phyloP scores from a whole-genome alignment of 2,797 vertebrate species.

The Mus caroli region DNA sequence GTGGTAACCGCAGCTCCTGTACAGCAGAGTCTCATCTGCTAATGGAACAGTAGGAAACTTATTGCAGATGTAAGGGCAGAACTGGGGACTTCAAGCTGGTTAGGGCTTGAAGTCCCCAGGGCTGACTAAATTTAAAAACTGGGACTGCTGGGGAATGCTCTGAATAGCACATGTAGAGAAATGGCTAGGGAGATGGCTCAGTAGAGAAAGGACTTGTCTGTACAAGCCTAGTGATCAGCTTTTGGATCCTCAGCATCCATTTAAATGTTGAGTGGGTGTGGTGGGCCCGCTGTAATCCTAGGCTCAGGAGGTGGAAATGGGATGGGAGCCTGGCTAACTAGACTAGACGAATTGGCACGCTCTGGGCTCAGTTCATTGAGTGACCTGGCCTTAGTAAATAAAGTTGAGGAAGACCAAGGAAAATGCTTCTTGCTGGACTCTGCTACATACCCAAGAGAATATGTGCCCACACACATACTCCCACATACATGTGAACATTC shows the following conservation, averaged over 20 bases:
- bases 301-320: not conserved
- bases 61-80: not conserved
- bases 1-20: not conserved
- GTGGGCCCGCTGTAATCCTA: not conserved
- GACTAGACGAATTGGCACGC: not conserved
- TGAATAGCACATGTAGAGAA: not conserved
- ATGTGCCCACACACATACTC: not conserved
- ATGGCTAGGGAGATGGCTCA: not conserved
- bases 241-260: not conserved
- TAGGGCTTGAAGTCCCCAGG: not conserved
- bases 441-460: not conserved
- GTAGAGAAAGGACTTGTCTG: not conserved
- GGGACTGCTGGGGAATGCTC: not conserved
- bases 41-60: conserved; percentile 47
- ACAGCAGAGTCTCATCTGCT: not conserved
- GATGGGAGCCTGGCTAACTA: not conserved
- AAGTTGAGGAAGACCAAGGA: not conserved
- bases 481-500: not conserved
- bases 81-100: not conserved
- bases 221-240: not conserved
- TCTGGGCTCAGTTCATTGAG: not conserved
- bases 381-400: not conserved
- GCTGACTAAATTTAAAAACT: conserved; percentile 7
- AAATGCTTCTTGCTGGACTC: not conserved
- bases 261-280: not conserved